A percentile compares a stretch with the other conserved stretches of the same genome.
Evolutionary conservation across 2,888 invertebrate species (phyloP).

Genomic region (Altica lythri): DNA sequence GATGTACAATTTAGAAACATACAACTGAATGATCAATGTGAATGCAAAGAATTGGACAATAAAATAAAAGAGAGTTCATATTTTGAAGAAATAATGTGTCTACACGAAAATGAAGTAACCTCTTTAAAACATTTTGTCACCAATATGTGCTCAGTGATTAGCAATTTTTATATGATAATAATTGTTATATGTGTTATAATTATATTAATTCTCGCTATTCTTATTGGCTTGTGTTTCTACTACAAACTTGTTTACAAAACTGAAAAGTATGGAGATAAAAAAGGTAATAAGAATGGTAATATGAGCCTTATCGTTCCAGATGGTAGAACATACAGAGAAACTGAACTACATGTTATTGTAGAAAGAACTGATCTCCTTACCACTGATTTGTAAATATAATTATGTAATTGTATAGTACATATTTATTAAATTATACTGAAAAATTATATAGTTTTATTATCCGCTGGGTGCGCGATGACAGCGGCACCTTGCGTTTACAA

Average conservation of each 20-base stretch:
- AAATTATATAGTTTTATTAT: too few species aligned
- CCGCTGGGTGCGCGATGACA: too few species aligned
- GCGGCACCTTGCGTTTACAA: too few species aligned
- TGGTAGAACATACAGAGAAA: slow-evolving; percentile 81
- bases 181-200: slow-evolving; percentile 56
- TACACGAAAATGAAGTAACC: slow-evolving; percentile 42
- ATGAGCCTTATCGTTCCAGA: slow-evolving; percentile 78
- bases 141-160: slow-evolving; percentile 48
- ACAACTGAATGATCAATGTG: slow-evolving; percentile 64
- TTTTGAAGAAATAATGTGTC: slow-evolving; percentile 50
- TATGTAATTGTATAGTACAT: slow-evolving; percentile 10
- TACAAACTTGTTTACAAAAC: slow-evolving; percentile 53
- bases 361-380: slow-evolving; percentile 82
- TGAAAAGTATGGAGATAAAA: slow-evolving; percentile 55
- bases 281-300: slow-evolving; percentile 51
- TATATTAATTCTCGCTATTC: slow-evolving; percentile 57
- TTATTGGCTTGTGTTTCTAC: slow-evolving; percentile 52
- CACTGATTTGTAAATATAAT: slow-evolving; percentile 67
- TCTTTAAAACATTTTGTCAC: slow-evolving; percentile 48
- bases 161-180: slow-evolving; percentile 51
- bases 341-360: slow-evolving; percentile 83
- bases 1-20: slow-evolving; percentile 64
- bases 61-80: slow-evolving; percentile 41
- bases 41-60: slow-evolving; percentile 56
- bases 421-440: slow-evolving; percentile 17